These are phyloP conservation scores for Limanda limanda DNA, from an alignment of 2,113 vertebrate species.

Conservation along the genomic window DNA sequence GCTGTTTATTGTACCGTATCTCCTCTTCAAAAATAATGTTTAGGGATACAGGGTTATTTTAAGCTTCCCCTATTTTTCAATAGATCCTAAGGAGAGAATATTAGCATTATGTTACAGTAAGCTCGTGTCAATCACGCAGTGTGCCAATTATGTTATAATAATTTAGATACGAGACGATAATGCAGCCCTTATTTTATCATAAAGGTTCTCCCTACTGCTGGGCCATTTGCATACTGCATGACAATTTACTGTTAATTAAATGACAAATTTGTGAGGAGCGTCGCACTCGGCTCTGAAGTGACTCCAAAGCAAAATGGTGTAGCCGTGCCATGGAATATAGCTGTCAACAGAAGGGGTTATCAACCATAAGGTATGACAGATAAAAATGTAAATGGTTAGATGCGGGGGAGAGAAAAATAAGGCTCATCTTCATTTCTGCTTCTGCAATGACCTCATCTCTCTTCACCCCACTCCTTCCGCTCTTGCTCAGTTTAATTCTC, in stretches of 20 bases:
- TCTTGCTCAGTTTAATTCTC: slow-evolving; percentile 48
- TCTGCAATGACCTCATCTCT: slow-evolving; percentile 63
- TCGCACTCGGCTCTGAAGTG: slow-evolving; percentile 26
- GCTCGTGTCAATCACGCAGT: slow-evolving; percentile 4
- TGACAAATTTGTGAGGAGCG: slow-evolving; percentile 41
- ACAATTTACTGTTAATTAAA: slow-evolving; percentile 29
- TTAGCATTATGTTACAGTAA: slow-evolving; percentile 15
- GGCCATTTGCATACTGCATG: slow-evolving; percentile 2
- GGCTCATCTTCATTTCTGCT: slow-evolving; percentile 31
- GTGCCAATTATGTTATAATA: slow-evolving; percentile 4
- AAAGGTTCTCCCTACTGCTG: background rate
- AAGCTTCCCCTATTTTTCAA: background rate
- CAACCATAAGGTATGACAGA: slow-evolving; percentile 50
- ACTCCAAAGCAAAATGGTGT: slow-evolving; percentile 48
- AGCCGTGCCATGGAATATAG: slow-evolving; percentile 38
- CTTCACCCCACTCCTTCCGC: slow-evolving; percentile 40
- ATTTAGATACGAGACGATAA: slow-evolving; percentile 11
- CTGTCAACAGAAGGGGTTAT: slow-evolving; percentile 57
- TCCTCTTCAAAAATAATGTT: background rate
- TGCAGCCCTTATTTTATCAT: background rate
- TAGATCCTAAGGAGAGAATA: slow-evolving; percentile 11
- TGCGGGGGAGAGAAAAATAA: slow-evolving; percentile 13
- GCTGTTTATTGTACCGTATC: background rate
- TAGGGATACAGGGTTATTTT: background rate
- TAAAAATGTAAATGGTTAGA: slow-evolving; percentile 60